Evolutionary conservation across 1,140 invertebrate species (phyloP), one percentile per base, ranked within the genome.

Genomic region (Epicauta chinensis): DNA sequence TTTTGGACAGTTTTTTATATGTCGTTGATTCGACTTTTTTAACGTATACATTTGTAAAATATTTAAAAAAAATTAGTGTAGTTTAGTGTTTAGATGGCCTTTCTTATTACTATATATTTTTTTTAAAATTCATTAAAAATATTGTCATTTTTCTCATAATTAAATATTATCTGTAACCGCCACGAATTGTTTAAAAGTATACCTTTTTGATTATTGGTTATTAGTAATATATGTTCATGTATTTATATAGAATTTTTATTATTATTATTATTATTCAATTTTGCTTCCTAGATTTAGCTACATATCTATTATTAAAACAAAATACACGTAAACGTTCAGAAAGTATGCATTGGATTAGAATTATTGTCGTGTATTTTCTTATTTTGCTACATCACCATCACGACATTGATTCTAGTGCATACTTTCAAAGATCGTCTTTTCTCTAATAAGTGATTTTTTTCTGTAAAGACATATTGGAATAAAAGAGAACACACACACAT

Each of bases 11-110:
- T 58, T 66, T 65, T 65, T 59, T 60, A 62, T 60, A 59, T 60
- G 60, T 63, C 60, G 57, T 60, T 53, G 37, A 58, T 53, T 41
- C 58, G 58, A 59, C 61, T 61, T 65, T 65, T 63, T 64, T 55
- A 65, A 59, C 60, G 55, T 65, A 65, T 63, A 65, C 63, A 65
- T 60, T 63, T 65, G 63, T 65, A 65, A 65, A 62, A 63, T 65
- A 23, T 23, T 23, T 7, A 63, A 50, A 54, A 41, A 51, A 58
- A 43, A 36, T 56, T 56, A 60, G 56, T 48, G 56, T 63, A 61
- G 56, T 46, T 56, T 59, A 56, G 53, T 46, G 39, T 58, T 58
- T 50, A 17, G 41, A 46, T 36, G 38, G 34, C 16, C 23, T 49
- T 37, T 29, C 29, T n/a, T 40, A 16, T 50, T 44, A 43, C 37